phyloP scores from a whole-genome alignment of 2,797 vertebrate species.

The Crax fasciolata region DNA sequence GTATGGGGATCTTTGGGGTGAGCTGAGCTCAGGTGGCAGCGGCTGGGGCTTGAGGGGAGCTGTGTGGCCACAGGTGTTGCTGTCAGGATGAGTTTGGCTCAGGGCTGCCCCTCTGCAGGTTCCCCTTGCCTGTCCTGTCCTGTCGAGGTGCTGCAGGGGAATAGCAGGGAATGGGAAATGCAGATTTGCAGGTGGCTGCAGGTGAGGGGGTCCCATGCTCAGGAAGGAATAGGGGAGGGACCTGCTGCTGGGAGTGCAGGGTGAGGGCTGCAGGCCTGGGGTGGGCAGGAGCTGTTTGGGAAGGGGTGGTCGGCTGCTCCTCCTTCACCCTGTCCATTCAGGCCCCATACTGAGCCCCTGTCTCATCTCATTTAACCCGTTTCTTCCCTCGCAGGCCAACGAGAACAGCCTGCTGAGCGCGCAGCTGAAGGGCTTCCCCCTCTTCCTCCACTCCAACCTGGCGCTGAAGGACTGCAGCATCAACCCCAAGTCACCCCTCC shows the following conservation, averaged over 20 bases:
- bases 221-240: neutral
- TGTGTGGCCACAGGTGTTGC: neutral
- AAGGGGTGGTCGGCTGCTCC: accelerated
- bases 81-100: neutral
- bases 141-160: neutral
- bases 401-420: conserved; percentile 99
- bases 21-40: accelerated
- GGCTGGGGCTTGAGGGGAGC: neutral
- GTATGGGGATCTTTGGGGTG: conserved; percentile 58
- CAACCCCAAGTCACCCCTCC: conserved; percentile 95
- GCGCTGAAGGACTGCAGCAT: conserved; percentile 97
- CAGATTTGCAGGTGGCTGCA: neutral
- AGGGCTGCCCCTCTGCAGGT: neutral
- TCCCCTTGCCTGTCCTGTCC: neutral
- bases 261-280: neutral
- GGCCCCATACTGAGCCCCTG: neutral
- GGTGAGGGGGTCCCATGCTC: neutral
- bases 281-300: neutral
- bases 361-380: neutral
- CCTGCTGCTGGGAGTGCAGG: accelerated
- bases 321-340: accelerated
- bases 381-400: conserved; percentile 87
- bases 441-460: conserved; percentile 97
- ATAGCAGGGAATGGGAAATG: neutral
- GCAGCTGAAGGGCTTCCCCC: conserved; percentile 98